These are phyloP conservation scores for Toxonevra muliebris DNA, from an alignment of 2,888 invertebrate genomes.

Conservation along the genomic window DNA sequence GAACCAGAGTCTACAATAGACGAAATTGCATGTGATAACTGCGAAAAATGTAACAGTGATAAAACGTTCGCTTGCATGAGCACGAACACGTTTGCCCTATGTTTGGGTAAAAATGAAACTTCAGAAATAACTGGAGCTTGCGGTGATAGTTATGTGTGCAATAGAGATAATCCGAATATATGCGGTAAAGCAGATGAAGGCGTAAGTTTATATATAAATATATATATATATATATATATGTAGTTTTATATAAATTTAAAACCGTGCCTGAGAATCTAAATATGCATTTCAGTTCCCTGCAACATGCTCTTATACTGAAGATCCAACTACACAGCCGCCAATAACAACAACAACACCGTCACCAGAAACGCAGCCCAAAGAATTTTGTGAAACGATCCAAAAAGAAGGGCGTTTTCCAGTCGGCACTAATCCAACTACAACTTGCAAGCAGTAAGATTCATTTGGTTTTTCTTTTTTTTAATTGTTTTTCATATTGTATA, in stretches of 20 bases:
- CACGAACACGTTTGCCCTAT: slow-evolving; percentile 42
- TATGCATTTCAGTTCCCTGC: slow-evolving; percentile 28
- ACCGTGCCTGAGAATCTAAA: too few relatives aligned
- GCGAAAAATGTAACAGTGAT: slow-evolving; percentile 35
- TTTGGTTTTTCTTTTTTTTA: not conserved
- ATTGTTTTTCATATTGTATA: too few relatives aligned
- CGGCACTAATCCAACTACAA: slow-evolving; percentile 37
- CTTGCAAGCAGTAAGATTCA: slow-evolving; percentile 46
- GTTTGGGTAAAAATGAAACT: slow-evolving; percentile 30
- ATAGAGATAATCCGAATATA: slow-evolving; percentile 34
- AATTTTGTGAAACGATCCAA: slow-evolving; percentile 36
- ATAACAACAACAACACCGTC: slow-evolving; percentile 17
- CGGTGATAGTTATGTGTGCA: slow-evolving; percentile 36
- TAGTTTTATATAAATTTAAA: too few relatives aligned
- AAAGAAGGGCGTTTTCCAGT: slow-evolving; percentile 45
- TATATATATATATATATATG: too few relatives aligned
- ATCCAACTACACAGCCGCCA: slow-evolving; percentile 14
- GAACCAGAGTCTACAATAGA: slow-evolving; percentile 32
- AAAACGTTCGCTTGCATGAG: slow-evolving; percentile 44
- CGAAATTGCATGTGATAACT: slow-evolving; percentile 28
- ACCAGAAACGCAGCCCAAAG: slow-evolving; percentile 27
- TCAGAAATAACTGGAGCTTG: slow-evolving; percentile 39
- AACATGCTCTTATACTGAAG: slow-evolving; percentile 39
- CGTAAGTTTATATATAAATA: not conserved
- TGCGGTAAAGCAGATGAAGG: slow-evolving; percentile 34